A percentile compares a stretch with the other conserved stretches of the same genome.
Conservation (phyloP, 2,113 vertebrate genomes). For the Sphaerodactylus townsendi region DNA sequence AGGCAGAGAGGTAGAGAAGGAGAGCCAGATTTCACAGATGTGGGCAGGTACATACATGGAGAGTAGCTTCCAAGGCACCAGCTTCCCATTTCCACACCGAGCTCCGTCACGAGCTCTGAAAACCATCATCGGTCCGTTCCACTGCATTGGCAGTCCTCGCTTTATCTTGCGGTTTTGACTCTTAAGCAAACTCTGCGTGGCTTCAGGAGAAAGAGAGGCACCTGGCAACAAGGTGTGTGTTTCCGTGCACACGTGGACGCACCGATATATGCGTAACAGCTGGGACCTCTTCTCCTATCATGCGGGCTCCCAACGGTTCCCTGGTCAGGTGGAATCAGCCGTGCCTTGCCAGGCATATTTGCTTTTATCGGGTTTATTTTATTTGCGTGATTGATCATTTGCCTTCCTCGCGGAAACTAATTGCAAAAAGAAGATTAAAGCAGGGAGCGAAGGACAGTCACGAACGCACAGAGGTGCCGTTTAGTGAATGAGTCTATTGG, state of each 20-base stretch:
- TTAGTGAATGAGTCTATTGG: too few species aligned
- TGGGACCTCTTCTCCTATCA: background rate
- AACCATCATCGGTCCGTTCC: slow-evolving; percentile 15
- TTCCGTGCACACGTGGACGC: background rate
- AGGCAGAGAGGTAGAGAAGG: background rate
- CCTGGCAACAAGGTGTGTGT: slow-evolving; percentile 26
- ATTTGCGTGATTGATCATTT: too few species aligned
- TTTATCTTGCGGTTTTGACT: slow-evolving; percentile 35
- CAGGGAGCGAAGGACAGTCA: too few species aligned
- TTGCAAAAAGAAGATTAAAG: background rate
- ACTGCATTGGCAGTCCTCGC: slow-evolving; percentile 9
- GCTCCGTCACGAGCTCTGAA: slow-evolving; percentile 8
- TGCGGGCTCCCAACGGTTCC: background rate
- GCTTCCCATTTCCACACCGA: slow-evolving; percentile 29
- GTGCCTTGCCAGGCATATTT: background rate
- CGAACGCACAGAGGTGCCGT: too few species aligned
- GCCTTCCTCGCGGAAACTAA: too few species aligned
- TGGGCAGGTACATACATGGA: background rate
- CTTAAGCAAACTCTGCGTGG: slow-evolving; percentile 18
- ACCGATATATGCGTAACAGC: too few species aligned
- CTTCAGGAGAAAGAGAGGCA: background rate
- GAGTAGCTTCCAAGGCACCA: slow-evolving; percentile 30
- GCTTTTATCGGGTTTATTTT: background rate
- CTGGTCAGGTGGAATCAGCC: background rate
- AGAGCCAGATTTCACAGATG: background rate